Conservation (phyloP, 2,113 vertebrate genomes). For the Paratilapia polleni region DNA sequence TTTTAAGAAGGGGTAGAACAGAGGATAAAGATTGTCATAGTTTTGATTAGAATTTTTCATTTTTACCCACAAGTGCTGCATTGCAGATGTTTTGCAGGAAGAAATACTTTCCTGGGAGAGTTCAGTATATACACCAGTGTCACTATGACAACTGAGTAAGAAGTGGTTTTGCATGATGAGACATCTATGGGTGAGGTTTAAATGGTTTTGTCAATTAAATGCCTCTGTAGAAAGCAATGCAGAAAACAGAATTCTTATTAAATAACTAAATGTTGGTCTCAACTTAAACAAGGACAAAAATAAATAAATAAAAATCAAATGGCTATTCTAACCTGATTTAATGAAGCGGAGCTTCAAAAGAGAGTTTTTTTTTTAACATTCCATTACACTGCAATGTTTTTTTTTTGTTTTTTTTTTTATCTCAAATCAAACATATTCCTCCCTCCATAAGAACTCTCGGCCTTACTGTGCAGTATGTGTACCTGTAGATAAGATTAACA, state of each 20-base stretch:
- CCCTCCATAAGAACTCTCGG: neutral
- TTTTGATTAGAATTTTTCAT: neutral
- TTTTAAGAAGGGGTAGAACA: neutral
- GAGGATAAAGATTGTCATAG: neutral
- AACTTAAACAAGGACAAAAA: neutral
- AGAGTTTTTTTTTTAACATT: neutral
- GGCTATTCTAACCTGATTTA: neutral
- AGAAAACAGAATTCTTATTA: neutral
- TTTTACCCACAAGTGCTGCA: slow-evolving; percentile 2
- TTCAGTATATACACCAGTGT: neutral
- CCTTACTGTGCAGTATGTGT: neutral
- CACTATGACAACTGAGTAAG: slow-evolving; percentile 15
- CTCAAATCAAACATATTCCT: slow-evolving; percentile 8
- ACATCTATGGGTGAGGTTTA: neutral
- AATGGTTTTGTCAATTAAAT: slow-evolving; percentile 3
- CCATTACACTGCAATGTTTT: neutral
- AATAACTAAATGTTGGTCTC: neutral
- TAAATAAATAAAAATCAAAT: neutral
- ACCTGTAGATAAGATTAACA: slow-evolving; percentile 27
- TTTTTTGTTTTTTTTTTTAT: neutral
- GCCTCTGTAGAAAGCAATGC: neutral
- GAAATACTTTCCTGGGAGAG: neutral
- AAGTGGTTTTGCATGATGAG: slow-evolving; percentile 12
- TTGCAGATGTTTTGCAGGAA: slow-evolving; percentile 7
- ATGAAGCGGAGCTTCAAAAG: neutral